Base-by-base conservation (phyloP, 2,113 vertebrate genomes). In the Ascaphus truei region DNA sequence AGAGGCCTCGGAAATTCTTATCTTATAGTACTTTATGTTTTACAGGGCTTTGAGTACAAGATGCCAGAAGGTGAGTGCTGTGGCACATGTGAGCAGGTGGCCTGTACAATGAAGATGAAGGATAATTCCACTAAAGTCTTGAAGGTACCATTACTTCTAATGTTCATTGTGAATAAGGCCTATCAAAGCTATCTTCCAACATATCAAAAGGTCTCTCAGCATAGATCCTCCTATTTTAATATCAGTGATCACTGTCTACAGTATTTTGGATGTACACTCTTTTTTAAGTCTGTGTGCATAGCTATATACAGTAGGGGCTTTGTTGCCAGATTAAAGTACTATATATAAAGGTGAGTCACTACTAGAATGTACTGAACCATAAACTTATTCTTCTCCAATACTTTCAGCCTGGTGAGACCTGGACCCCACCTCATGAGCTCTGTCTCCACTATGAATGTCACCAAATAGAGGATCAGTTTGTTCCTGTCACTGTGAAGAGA, bases 1-100 rank as follows among this genome's bases (percentile, higher is more conserved):
- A n/a, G n/a, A n/a, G n/a, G n/a, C n/a, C n/a, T n/a, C n/a, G n/a
- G n/a, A n/a, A n/a, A n/a, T 31, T 51, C 3, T 23, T 16, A 15
- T 11, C 25, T n/a, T n/a, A n/a, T n/a, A n/a, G n/a, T n/a, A n/a
- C n/a, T n/a, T 12, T 12, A 43, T 43, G 4, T 43, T 13, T 25
- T 0, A 4, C 73, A 91, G 89, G 89, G 88, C 56, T 83, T 58
- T 3, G 22, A 72, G 39, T 87, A 88, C 3, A 80, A 50, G 25
- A 16, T 5, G 10, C 34, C 1, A 41, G 4, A 43, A 0, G 81
- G 79, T 1, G 61, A 76, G 50, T 91, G 89, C 68, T 91, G 88
- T 0, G 87, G 89, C 0, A 0, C 0, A 0, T 91, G 89, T 4
- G 31, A 68, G 8, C 61, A 31, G 39, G 51, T 0, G 0, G 75